Evolutionary conservation across 1,140 invertebrate genomes (phyloP).

Genomic region (Ephestia elutella): DNA sequence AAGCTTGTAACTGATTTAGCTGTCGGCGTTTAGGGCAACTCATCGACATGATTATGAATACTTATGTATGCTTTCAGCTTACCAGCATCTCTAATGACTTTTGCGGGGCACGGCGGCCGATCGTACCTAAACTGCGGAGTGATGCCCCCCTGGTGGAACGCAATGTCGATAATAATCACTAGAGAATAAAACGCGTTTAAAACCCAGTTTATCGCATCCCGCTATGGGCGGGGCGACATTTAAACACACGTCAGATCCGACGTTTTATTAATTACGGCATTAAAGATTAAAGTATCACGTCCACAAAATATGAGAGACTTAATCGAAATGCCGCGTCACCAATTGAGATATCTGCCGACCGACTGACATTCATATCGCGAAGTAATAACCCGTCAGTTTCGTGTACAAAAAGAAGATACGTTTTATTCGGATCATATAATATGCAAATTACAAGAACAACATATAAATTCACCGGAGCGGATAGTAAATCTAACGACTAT

Average conservation of each 20-base stretch:
- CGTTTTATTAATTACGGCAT: slow-evolving; percentile 20
- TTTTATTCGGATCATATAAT: slow-evolving; percentile 27
- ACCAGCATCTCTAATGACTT: too few species aligned
- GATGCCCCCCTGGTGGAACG: neutral
- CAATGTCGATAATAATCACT: slow-evolving; percentile 11
- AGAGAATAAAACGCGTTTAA: slow-evolving; percentile 2
- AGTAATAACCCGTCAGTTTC: slow-evolving; percentile 14
- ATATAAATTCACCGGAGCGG: slow-evolving; percentile 35
- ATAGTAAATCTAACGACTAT: slow-evolving; percentile 41
- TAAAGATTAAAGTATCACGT: slow-evolving; percentile 23
- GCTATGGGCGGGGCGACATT: slow-evolving; percentile 15
- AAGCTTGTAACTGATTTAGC: too few species aligned
- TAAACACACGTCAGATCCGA: slow-evolving; percentile 16
- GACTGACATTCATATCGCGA: slow-evolving; percentile 14
- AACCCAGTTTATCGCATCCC: slow-evolving; percentile 8
- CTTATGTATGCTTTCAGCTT: too few species aligned
- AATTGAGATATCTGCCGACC: slow-evolving; percentile 23
- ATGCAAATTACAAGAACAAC: slow-evolving; percentile 44
- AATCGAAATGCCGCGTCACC: slow-evolving; percentile 21
- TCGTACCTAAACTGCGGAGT: too few species aligned
- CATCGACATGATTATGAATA: too few species aligned
- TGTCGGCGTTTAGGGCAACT: too few species aligned
- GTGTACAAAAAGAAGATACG: slow-evolving; percentile 12
- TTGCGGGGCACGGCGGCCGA: too few species aligned
- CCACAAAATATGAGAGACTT: slow-evolving; percentile 15